Evolutionary conservation across 2,888 invertebrate species (phyloP).

Genomic region (Kryphioiulus occultus): DNA sequence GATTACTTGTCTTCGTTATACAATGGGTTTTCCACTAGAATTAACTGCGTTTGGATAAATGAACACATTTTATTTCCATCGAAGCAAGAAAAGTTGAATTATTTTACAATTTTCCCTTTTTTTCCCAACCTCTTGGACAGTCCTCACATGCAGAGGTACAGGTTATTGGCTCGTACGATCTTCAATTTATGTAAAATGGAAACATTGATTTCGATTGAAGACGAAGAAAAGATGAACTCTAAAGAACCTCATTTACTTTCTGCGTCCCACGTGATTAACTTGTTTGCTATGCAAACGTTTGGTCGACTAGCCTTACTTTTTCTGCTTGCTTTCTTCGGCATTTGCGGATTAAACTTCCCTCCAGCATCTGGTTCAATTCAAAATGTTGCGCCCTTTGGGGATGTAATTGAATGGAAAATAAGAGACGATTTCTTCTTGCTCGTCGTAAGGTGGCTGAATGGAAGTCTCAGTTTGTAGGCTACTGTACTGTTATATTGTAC

Average conservation of each 20-base stretch:
- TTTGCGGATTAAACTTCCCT: background rate
- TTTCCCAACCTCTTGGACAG: background rate
- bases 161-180: background rate
- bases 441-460: background rate
- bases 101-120: background rate
- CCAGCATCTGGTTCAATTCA: conserved; percentile 25
- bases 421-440: background rate
- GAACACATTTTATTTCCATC: background rate
- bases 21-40: too few species aligned
- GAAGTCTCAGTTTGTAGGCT: background rate
- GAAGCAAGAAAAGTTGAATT: background rate
- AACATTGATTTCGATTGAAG: conserved; percentile 7
- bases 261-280: conserved; percentile 16
- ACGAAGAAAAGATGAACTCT: background rate
- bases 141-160: conserved; percentile 3
- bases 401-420: conserved; percentile 11
- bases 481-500: too few species aligned
- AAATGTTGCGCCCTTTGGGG: conserved; percentile 14
- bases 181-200: conserved; percentile 19
- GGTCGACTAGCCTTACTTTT: background rate
- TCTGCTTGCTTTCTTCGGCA: background rate
- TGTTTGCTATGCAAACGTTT: conserved; percentile 25
- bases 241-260: conserved; percentile 26
- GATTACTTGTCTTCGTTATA: too few species aligned
- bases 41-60: background rate